A percentile compares a stretch with the other conserved stretches of the same genome.
phyloP scores from a whole-genome alignment of 2,113 vertebrate genomes.

The Ginglymostoma cirratum region DNA sequence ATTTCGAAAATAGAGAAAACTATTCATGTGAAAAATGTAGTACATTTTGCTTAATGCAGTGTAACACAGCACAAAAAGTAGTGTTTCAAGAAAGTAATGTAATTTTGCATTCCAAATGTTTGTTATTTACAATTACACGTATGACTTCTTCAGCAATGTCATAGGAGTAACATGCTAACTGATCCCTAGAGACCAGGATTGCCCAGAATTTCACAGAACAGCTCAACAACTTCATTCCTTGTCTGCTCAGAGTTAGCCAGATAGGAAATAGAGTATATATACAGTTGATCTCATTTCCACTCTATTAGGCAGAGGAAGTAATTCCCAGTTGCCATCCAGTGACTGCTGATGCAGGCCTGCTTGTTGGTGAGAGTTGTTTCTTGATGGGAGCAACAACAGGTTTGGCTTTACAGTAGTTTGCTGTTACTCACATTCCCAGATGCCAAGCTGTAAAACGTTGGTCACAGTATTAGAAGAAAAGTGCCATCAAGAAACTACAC shows the following conservation, averaged over 20 bases:
- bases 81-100: background rate
- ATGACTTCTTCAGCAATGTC: background rate
- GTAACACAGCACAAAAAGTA: background rate
- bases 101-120: background rate
- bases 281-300: background rate
- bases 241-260: background rate
- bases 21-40: background rate
- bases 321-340: background rate
- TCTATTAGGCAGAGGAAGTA: background rate
- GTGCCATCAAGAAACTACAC: background rate
- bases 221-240: background rate
- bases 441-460: background rate
- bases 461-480: background rate
- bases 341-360: background rate
- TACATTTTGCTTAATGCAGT: background rate
- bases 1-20: background rate
- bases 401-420: no score
- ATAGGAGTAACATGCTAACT: background rate
- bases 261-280: background rate
- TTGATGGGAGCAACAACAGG: no score
- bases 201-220: background rate
- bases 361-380: background rate
- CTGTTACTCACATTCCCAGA: no score
- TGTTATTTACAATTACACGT: background rate
- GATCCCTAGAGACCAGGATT: background rate